Evolutionary conservation across 2,888 invertebrate genomes (phyloP), one percentile per base, ranked within the genome.

Genomic region (Epinotia brunnichana): DNA sequence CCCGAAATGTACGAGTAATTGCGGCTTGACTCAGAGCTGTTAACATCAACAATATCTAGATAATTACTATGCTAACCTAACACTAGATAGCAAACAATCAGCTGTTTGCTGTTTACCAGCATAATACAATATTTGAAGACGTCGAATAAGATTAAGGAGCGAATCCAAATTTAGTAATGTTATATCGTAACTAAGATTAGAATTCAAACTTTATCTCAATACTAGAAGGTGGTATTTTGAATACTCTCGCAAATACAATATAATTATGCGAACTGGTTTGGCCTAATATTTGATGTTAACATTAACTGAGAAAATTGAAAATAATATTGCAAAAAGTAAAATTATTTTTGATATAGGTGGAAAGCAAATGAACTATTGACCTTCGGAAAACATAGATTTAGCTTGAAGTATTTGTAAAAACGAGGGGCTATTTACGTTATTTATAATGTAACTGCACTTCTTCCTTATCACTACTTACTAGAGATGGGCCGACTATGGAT

Each of bases 41-140:
- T 35, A 35, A 11, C 19, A 15, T n/a, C 21, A 54, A 39, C n/a
- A 63, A 15, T 39, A 39, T 54, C 29, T 64, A 64, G 29, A 19
- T 53, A 53, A 64, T 51, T 57, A 3, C 35, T 17, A 15, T 13
- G 29, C 63, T 51, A 17, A 62, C 15, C 15, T 62, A 44, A 63
- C 51, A 51, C 29, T 51, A 19, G 9, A 53, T 19, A 53, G 35
- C 39, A 39, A 64, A 53, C 39, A 64, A 53, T 64, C 64, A 7
- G 39, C 17, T 53, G 63, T 63, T 63, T 35, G 13, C 53, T 35
- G 48, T 51, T 24, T 51, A 21, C 59, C n/a, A 39, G 39, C 17
- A 59, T 57, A 24, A 24, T 24, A 56, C 56, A 56, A 56, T 57
- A 57, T 57, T 57, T 29, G 57, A 24, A n/a, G 3, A 57, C 15